These are phyloP conservation scores for Tetranychus piercei DNA, from an alignment of 2,888 invertebrate species.

Conservation along the genomic window DNA sequence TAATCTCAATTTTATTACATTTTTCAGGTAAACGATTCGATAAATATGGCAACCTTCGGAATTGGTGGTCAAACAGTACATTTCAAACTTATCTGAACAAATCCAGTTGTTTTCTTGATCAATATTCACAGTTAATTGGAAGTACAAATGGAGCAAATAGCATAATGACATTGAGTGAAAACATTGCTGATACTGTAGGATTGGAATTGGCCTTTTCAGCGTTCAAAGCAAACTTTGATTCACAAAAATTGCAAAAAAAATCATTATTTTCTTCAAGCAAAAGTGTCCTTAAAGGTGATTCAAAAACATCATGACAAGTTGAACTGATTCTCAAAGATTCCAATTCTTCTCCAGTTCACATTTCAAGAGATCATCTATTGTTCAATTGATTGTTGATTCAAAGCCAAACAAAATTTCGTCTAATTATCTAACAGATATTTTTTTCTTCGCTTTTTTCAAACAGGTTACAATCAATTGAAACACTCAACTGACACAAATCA, in stretches of 20 bases:
- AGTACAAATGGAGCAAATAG: not conserved
- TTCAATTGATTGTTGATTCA: no score
- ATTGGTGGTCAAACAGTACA: slow-evolving; percentile 7
- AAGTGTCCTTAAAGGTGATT: not conserved
- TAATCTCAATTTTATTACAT: not conserved
- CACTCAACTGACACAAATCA: not conserved
- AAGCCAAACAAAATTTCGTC: no score
- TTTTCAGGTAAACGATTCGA: not conserved
- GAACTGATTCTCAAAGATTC: no score
- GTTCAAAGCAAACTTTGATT: not conserved
- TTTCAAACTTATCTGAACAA: not conserved
- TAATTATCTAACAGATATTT: no score
- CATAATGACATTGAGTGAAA: not conserved
- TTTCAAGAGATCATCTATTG: no score
- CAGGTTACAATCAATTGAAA: not conserved
- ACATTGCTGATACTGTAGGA: slow-evolving; percentile 2
- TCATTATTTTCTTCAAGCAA: not conserved
- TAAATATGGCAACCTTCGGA: not conserved
- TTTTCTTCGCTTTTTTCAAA: no score
- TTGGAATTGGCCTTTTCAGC: slow-evolving; percentile 4
- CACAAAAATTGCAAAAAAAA: not conserved
- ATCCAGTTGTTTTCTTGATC: not conserved
- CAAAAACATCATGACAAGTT: no score
- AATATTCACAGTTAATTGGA: not conserved
- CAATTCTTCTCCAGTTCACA: no score